Evolutionary conservation across 2,888 invertebrate genomes (phyloP).

Genomic region (Xestoiulus laeticollis): DNA sequence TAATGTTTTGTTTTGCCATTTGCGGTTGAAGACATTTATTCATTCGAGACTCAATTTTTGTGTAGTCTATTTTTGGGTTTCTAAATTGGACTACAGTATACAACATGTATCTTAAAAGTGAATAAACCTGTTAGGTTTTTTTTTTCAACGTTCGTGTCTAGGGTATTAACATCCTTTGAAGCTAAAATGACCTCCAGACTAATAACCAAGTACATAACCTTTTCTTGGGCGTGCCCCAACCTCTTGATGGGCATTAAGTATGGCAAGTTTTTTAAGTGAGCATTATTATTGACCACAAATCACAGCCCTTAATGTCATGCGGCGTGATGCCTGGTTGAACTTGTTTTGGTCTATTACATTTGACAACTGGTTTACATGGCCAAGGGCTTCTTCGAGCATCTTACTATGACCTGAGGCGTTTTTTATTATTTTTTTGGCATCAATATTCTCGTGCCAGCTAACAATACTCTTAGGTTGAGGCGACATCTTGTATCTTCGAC

Average conservation of each 20-base stretch:
- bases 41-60: not conserved
- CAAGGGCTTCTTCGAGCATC: not conserved
- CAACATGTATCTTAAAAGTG: not conserved
- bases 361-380: conserved; percentile 28
- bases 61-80: not conserved
- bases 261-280: not conserved
- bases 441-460: not conserved
- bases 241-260: not conserved
- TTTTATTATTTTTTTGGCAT: not conserved
- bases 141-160: not conserved
- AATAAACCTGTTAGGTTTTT: not conserved
- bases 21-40: conserved; percentile 20
- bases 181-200: not conserved
- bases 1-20: not conserved
- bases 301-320: not conserved
- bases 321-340: conserved; percentile 33
- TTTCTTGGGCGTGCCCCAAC: not conserved
- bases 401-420: too few species aligned
- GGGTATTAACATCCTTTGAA: conserved; percentile 23
- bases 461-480: not conserved
- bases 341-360: not conserved
- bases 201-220: not conserved
- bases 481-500: not conserved
- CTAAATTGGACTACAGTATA: not conserved
- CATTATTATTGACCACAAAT: conserved; percentile 38